Evolutionary conservation across 2,888 invertebrate genomes (phyloP).

Genomic region (Allolobophora icterica): DNA sequence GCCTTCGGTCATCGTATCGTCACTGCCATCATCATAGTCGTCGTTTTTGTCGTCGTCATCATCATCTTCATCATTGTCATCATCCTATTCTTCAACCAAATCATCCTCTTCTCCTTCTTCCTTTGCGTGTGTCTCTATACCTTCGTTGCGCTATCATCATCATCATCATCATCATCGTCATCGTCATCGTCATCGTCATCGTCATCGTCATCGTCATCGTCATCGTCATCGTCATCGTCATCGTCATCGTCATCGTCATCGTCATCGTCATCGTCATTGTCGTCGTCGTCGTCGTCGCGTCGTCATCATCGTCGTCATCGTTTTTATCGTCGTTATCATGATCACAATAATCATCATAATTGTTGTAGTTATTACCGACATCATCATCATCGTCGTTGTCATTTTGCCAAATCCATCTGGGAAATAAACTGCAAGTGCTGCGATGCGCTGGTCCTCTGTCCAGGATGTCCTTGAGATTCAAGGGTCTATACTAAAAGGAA

Average conservation of each 20-base stretch:
- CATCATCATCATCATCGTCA: conserved; percentile 4
- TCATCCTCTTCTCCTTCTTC: too few species aligned
- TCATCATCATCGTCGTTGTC: neutral
- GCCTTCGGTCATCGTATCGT: neutral
- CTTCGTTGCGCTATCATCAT: neutral
- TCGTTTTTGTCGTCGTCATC: neutral
- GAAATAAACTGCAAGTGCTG: too few species aligned
- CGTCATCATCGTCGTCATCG: neutral
- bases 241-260: neutral
- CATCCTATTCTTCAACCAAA: too few species aligned
- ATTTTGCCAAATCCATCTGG: neutral
- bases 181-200: neutral
- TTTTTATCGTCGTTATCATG: neutral
- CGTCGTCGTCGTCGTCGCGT: neutral
- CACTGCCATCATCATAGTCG: neutral
- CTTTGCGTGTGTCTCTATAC: too few species aligned
- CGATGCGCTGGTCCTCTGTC: too few species aligned
- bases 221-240: neutral
- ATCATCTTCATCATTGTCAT: neutral
- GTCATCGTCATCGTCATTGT: neutral
- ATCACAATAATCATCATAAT: neutral
- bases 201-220: neutral
- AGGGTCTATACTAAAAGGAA: too few species aligned
- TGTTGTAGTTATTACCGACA: neutral
- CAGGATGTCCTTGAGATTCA: too few species aligned